Evolutionary conservation across 2,797 vertebrate species (phyloP).

Genomic region (Coluber constrictor): DNA sequence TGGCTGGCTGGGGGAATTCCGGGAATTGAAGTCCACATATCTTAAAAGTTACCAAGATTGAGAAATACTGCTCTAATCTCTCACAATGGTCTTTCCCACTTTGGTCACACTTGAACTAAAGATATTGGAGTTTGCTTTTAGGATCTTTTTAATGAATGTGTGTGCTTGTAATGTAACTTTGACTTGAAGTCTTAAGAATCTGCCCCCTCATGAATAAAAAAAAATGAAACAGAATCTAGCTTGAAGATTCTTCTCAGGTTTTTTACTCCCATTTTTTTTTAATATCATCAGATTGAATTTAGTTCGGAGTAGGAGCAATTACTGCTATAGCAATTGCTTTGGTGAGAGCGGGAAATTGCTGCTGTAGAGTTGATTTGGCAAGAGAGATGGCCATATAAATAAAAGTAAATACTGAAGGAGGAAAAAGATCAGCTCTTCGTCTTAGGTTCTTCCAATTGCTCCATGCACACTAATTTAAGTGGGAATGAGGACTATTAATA

Average conservation of each 20-base stretch:
- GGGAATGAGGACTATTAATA: neutral
- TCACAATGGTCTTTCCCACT: neutral
- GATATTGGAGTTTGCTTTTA: neutral
- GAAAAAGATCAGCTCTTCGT: neutral
- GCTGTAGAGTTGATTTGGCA: neutral
- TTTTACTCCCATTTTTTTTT: neutral
- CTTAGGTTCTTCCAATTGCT: neutral
- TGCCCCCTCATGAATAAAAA: neutral
- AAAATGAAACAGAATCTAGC: neutral
- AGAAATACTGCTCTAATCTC: neutral
- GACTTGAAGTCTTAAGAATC: neutral
- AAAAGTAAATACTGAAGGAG: neutral
- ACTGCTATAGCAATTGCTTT: neutral
- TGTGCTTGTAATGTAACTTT: neutral
- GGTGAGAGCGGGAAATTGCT: neutral
- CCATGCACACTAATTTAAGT: neutral
- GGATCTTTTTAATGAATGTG: neutral
- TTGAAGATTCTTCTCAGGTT: neutral
- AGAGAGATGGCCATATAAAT: neutral
- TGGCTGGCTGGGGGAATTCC: neutral
- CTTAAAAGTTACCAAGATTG: neutral
- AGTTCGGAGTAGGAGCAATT: neutral
- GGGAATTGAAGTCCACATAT: neutral
- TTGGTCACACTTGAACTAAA: neutral
- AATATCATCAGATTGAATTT: neutral